Evolutionary conservation across 2,113 vertebrate species (phyloP).

Genomic region (Ivindomyrus marchei): DNA sequence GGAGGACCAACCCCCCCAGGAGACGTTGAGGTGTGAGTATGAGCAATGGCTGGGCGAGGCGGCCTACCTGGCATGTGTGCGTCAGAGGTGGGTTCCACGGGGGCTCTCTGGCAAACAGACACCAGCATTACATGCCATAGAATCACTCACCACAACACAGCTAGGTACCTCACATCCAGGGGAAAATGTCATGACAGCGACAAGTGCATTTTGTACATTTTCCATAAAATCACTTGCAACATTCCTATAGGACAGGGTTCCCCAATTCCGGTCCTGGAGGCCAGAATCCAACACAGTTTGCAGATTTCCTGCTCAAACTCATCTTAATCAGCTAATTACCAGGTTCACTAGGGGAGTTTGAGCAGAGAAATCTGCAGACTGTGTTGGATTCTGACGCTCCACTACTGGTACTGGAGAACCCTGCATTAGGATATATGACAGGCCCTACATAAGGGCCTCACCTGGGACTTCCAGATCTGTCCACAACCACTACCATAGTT

Average conservation of each 20-base stretch:
- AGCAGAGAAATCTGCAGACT: background rate
- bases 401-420: background rate
- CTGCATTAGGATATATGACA: background rate
- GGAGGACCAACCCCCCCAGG: background rate
- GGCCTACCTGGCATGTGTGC: slow-evolving; percentile 58
- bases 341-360: background rate
- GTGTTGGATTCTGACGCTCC: background rate
- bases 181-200: background rate
- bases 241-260: background rate
- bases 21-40: background rate
- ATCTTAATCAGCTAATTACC: background rate
- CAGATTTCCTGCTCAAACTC: background rate
- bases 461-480: background rate
- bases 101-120: slow-evolving; percentile 57
- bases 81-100: slow-evolving; percentile 58
- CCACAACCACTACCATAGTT: background rate
- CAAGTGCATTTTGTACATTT: background rate
- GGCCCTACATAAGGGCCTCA: background rate
- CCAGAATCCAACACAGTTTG: background rate
- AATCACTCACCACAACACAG: background rate
- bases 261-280: background rate
- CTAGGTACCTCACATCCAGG: background rate
- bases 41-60: background rate
- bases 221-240: background rate
- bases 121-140: background rate